Conservation (phyloP, 2,113 vertebrate genomes). For the Neogale vison region DNA sequence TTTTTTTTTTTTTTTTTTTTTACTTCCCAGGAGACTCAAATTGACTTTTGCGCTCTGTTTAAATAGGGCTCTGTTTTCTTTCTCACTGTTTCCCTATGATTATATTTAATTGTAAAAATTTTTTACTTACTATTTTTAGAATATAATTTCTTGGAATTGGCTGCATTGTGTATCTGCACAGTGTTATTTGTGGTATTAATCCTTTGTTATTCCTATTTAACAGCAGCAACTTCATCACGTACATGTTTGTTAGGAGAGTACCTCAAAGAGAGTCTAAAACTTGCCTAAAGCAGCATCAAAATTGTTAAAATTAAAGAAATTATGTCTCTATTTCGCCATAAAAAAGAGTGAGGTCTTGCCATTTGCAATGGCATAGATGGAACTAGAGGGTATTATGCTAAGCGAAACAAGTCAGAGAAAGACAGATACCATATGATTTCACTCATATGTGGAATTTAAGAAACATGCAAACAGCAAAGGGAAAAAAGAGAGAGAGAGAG, state of each 20-base stretch:
- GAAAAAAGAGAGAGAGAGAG: neutral
- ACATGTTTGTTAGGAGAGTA: neutral
- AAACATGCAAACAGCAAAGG: neutral
- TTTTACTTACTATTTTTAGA: conserved; percentile 33
- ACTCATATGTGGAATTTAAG: neutral
- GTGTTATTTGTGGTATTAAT: neutral
- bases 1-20: neutral
- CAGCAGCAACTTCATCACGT: neutral
- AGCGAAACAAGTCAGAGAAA: neutral
- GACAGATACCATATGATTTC: neutral
- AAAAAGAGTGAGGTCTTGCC: neutral
- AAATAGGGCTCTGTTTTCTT: neutral
- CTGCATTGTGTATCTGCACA: neutral
- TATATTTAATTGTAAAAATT: conserved; percentile 17
- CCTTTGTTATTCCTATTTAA: neutral
- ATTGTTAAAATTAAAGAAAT: conserved; percentile 28
- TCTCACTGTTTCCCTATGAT: neutral
- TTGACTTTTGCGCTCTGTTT: neutral
- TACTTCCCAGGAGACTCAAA: neutral
- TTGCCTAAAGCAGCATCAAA: neutral
- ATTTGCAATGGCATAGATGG: neutral
- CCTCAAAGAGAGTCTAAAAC: neutral
- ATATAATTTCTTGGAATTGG: neutral
- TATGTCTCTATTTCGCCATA: neutral
- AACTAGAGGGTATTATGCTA: neutral